These are phyloP conservation scores for Bombus haemorrhoidalis DNA, from an alignment of 1,140 invertebrate genomes.

Conservation along the genomic window DNA sequence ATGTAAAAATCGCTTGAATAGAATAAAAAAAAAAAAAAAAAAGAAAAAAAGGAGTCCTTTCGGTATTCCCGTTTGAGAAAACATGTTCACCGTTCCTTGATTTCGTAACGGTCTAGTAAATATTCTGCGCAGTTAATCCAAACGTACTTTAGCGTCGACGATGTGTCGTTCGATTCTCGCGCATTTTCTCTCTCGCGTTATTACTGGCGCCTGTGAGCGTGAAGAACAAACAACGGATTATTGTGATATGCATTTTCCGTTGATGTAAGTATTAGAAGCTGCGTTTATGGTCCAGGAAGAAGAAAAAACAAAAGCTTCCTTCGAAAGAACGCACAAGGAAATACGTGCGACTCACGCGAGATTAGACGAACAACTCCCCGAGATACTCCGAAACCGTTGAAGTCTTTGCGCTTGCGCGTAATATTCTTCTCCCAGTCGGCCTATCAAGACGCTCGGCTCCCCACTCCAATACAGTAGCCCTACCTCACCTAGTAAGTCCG, in stretches of 20 bases:
- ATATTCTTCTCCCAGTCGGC: constrained; percentile 34
- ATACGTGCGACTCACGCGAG: constrained; percentile 80
- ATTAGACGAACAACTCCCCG: constrained; percentile 79
- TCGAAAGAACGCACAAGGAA: constrained; percentile 59
- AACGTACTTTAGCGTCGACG: constrained; percentile 36
- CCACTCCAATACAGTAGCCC: constrained; percentile 52
- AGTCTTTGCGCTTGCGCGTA: constrained; percentile 71
- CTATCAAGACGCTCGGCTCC: constrained; percentile 49
- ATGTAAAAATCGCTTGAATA: neutral
- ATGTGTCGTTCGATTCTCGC: constrained; percentile 21
- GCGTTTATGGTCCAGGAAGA: constrained; percentile 25
- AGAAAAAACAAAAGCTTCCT: constrained; percentile 34
- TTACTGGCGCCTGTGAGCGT: constrained; percentile 19
- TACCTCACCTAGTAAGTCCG: constrained; percentile 49
- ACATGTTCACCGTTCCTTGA: constrained; percentile 37
- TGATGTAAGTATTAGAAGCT: constrained; percentile 23
- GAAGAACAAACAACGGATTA: constrained; percentile 44
- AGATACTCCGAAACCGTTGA: constrained; percentile 61
- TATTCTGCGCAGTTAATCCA: constrained; percentile 43
- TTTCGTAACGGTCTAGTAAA: constrained; percentile 29
- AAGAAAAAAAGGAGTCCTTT: constrained; percentile 2
- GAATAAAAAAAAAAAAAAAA: no score
- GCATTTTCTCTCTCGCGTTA: constrained; percentile 19
- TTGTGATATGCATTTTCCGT: constrained; percentile 42
- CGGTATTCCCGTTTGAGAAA: neutral